phyloP scores from a whole-genome alignment of 1,140 invertebrate species.

The Stenopsyche tienmushanensis region DNA sequence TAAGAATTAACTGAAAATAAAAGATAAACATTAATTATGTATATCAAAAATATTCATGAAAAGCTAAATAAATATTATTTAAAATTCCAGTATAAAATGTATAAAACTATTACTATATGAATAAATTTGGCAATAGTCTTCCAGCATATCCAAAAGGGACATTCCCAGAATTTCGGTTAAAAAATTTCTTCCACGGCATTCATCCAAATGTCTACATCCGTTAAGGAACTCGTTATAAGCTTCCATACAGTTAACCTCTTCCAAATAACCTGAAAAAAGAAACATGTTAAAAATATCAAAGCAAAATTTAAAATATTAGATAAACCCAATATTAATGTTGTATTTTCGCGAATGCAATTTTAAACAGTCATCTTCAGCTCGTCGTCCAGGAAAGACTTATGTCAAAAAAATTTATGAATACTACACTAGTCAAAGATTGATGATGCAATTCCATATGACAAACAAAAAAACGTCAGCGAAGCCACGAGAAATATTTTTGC shows the following conservation, averaged over 20 bases:
- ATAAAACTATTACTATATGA: conserved; percentile 21
- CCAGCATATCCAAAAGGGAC: conserved; percentile 31
- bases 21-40: not conserved
- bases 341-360: too few relatives aligned
- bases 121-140: conserved; percentile 34
- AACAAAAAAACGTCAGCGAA: too few relatives aligned
- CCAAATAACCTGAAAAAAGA: conserved; percentile 34
- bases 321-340: too few relatives aligned
- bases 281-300: not conserved
- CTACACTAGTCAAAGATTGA: not conserved
- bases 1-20: conserved; percentile 29
- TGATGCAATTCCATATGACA: too few relatives aligned
- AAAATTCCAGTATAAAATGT: not conserved
- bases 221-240: conserved; percentile 37
- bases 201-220: conserved; percentile 28
- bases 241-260: conserved; percentile 26
- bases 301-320: too few relatives aligned
- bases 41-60: not conserved
- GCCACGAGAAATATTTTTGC: too few relatives aligned
- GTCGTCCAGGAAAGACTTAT: too few relatives aligned
- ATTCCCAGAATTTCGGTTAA: conserved; percentile 34
- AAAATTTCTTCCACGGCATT: conserved; percentile 35
- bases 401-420: not conserved
- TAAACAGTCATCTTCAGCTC: too few relatives aligned
- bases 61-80: not conserved